Evolutionary conservation across 2,888 invertebrate species (phyloP).

Genomic region (Drosophila kuntzei): DNA sequence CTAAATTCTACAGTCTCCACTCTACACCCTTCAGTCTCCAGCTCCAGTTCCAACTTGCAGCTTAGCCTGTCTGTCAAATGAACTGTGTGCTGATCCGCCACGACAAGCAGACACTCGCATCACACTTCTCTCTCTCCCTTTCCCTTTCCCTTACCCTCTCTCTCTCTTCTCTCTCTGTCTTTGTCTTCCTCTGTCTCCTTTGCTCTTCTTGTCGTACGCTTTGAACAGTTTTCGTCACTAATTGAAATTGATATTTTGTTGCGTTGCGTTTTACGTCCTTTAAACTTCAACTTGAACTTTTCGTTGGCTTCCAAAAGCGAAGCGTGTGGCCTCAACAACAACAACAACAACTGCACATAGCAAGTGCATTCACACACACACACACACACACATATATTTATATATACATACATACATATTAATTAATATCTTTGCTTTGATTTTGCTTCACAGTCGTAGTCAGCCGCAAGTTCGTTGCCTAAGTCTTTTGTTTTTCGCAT

Average conservation of each 20-base stretch:
- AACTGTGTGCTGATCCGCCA: conserved; percentile 70
- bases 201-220: conserved; percentile 8
- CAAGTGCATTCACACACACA: conserved; percentile 32
- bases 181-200: conserved; percentile 12
- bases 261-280: conserved; percentile 47
- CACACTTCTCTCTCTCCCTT: conserved; percentile 59
- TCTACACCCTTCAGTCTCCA: background rate
- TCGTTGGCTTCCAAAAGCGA: conserved; percentile 69
- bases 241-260: conserved; percentile 77
- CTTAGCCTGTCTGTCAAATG: conserved; percentile 58
- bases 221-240: conserved; percentile 42
- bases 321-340: conserved; percentile 54
- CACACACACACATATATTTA: background rate
- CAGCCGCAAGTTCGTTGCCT: conserved; percentile 71
- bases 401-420: background rate
- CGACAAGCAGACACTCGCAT: conserved; percentile 65
- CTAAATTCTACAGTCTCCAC: background rate
- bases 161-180: conserved; percentile 21
- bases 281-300: conserved; percentile 43
- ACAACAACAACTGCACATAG: conserved; percentile 17
- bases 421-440: background rate
- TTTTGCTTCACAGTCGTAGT: background rate
- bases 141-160: too few species aligned
- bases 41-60: conserved; percentile 16
- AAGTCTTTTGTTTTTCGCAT: conserved; percentile 67